Percentiles rank a stretch among this genome's conserved stretches.
Conservation (phyloP, 2,113 vertebrate species). For the Lucifuga dentata region DNA sequence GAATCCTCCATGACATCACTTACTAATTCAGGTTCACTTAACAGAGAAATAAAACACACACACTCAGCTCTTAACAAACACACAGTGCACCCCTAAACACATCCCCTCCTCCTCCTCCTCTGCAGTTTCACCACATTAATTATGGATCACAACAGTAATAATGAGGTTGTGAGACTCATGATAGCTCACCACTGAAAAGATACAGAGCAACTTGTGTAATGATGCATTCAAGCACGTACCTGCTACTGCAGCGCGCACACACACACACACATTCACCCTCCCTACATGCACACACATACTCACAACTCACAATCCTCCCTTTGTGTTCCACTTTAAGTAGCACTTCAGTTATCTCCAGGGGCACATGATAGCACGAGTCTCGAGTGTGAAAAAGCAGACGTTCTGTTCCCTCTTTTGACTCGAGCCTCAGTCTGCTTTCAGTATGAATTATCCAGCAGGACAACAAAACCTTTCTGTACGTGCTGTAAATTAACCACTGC, state of each 20-base stretch:
- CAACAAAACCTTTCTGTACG: not conserved
- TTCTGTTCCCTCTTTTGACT: slow-evolving; percentile 11
- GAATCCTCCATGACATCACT: not conserved
- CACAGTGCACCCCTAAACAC: not conserved
- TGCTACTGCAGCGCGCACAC: slow-evolving; percentile 9
- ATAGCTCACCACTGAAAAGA: slow-evolving; percentile 7
- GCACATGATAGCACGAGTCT: slow-evolving; percentile 41
- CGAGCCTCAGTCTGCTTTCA: slow-evolving; percentile 10
- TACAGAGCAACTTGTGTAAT: slow-evolving; percentile 28
- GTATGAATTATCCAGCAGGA: not conserved
- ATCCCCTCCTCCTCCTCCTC: not conserved
- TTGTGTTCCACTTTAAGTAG: slow-evolving; percentile 28
- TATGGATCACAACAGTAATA: slow-evolving; percentile 9
- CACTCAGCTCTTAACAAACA: slow-evolving; percentile 2
- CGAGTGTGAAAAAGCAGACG: slow-evolving; percentile 25
- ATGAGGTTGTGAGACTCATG: slow-evolving; percentile 33
- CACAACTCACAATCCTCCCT: slow-evolving; percentile 25
- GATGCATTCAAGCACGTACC: slow-evolving; percentile 3
- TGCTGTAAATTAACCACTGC: too few species aligned
- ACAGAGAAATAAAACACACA: slow-evolving; percentile 9
- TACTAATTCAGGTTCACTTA: not conserved
- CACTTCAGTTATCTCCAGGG: slow-evolving; percentile 29
- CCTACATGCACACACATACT: slow-evolving; percentile 9
- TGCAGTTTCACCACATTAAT: slow-evolving; percentile 18
- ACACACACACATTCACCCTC: slow-evolving; percentile 18